Evolutionary conservation across 1,140 invertebrate species (phyloP).

Genomic region (Colletes gigas): DNA sequence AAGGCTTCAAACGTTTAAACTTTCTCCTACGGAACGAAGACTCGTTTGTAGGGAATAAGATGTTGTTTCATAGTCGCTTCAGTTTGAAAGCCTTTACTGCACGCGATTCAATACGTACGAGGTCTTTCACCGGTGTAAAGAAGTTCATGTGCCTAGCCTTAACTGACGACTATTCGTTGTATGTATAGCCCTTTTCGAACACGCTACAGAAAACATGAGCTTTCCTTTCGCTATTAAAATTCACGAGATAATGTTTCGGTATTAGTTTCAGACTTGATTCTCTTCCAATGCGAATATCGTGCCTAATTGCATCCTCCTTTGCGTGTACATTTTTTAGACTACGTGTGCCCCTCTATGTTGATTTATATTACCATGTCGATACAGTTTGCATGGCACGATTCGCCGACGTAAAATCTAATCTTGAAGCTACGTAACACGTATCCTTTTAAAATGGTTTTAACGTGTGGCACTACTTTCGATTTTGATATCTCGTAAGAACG

Average conservation of each 20-base stretch:
- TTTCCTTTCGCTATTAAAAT: slow-evolving; percentile 8
- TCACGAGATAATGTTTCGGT: slow-evolving; percentile 2
- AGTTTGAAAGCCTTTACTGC: slow-evolving; percentile 85
- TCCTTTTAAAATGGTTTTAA: slow-evolving; percentile 79
- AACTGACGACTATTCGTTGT: slow-evolving; percentile 83
- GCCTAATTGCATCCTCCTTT: background rate
- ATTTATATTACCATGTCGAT: slow-evolving; percentile 76
- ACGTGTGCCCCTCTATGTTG: slow-evolving; percentile 71
- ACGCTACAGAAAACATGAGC: slow-evolving; percentile 16
- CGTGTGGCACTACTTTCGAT: slow-evolving; percentile 59
- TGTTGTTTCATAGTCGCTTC: slow-evolving; percentile 80
- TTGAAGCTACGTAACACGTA: slow-evolving; percentile 76
- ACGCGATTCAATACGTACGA: slow-evolving; percentile 84
- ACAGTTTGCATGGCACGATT: slow-evolving; percentile 76
- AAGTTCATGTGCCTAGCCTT: slow-evolving; percentile 85
- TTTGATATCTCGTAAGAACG: slow-evolving; percentile 72
- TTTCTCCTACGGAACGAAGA: slow-evolving; percentile 29
- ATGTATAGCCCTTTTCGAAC: slow-evolving; percentile 44
- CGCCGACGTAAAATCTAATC: slow-evolving; percentile 78
- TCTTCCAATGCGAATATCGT: slow-evolving; percentile 12
- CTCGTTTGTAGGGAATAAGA: slow-evolving; percentile 92
- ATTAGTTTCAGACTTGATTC: background rate
- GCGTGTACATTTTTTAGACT: background rate
- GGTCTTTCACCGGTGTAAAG: slow-evolving; percentile 91
- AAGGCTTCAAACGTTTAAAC: slow-evolving; percentile 56